A percentile compares a stretch with the other conserved stretches of the same genome.
Conservation (phyloP, 1,140 invertebrate species). For the Monomorium pharaonis region DNA sequence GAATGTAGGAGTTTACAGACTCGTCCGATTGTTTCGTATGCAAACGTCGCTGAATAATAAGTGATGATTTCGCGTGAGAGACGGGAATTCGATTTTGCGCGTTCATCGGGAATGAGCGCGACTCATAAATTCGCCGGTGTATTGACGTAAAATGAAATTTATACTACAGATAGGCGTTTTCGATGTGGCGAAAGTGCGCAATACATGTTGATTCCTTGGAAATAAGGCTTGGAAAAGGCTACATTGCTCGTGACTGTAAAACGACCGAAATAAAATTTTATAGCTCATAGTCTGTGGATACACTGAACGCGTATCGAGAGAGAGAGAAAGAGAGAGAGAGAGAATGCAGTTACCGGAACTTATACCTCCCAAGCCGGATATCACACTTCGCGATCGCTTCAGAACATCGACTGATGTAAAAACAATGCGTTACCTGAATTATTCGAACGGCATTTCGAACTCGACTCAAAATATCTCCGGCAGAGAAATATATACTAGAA, state of each 20-base stretch:
- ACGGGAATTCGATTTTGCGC: neutral
- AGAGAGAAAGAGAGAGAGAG: too few species aligned
- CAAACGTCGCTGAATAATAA: neutral
- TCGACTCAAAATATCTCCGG: neutral
- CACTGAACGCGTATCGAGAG: neutral
- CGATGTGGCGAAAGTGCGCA: neutral
- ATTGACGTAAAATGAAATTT: constrained; percentile 47
- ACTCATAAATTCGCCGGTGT: constrained; percentile 11
- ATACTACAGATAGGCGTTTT: neutral
- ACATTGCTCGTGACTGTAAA: constrained; percentile 4
- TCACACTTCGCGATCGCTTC: neutral
- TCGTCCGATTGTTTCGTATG: neutral
- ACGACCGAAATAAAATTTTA: constrained; percentile 51
- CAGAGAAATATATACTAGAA: neutral
- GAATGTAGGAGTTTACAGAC: neutral
- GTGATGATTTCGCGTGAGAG: neutral
- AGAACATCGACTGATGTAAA: neutral
- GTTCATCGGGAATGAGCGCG: neutral
- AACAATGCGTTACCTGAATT: constrained; percentile 33
- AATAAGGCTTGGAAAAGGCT: neutral
- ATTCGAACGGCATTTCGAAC: neutral
- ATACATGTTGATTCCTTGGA: constrained; percentile 36
- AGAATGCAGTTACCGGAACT: constrained; percentile 25
- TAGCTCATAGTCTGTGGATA: constrained; percentile 4
- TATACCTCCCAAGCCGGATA: constrained; percentile 24